Conservation (phyloP, 2,113 vertebrate genomes). For the Megaceryle torquata region DNA sequence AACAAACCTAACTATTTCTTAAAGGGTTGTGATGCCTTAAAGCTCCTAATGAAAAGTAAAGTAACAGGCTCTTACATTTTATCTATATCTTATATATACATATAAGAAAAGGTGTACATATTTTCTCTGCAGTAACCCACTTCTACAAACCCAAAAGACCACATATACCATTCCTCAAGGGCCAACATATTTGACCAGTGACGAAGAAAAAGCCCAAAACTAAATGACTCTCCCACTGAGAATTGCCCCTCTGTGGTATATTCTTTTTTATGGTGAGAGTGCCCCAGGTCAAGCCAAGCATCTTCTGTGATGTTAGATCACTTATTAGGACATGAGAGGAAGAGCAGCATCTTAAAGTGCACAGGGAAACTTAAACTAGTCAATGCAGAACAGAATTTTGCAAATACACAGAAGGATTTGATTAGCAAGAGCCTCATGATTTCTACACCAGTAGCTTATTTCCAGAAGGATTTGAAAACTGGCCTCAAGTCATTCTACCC, state of each 20-base stretch:
- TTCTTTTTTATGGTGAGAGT: not conserved
- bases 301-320: not conserved
- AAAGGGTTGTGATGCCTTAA: not conserved
- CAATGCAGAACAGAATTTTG: not conserved
- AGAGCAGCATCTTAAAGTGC: not conserved
- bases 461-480: not conserved
- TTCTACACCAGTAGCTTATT: not conserved
- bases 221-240: not conserved
- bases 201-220: conserved; percentile 20
- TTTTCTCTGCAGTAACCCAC: not conserved
- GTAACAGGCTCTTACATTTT: not conserved
- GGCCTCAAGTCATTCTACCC: not conserved
- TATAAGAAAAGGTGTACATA: not conserved
- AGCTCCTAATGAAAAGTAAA: not conserved
- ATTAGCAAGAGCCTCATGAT: not conserved
- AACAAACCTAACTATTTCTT: not conserved
- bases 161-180: not conserved
- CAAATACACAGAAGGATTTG: not conserved
- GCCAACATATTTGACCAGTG: conserved; percentile 9
- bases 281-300: not conserved
- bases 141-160: not conserved
- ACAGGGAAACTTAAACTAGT: not conserved
- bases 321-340: not conserved
- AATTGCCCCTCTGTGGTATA: not conserved
- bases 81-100: too few relatives aligned